Evolutionary conservation across 2,888 invertebrate species (phyloP), one percentile per base, ranked within the genome.

Genomic region (Ommatoiulus sabulosus): DNA sequence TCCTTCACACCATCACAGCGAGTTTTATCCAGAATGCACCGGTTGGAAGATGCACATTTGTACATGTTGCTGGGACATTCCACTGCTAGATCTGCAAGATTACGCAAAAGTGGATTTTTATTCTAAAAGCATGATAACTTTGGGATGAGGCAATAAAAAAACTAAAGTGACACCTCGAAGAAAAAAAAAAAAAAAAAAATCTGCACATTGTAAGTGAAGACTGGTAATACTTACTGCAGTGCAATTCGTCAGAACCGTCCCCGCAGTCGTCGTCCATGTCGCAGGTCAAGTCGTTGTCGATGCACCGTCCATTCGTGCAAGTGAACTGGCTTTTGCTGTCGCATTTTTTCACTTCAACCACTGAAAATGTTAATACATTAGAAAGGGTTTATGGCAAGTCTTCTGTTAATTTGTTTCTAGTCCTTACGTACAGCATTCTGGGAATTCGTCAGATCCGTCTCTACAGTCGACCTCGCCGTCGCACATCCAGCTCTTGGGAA

Each of bases 401-500:
- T 24, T 72, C 20, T 63, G n/a, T 52, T 12, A n/a, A n/a, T n/a
- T n/a, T n/a, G n/a, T n/a, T n/a, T n/a, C 12, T 52, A 17, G 63
- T 35, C 7, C 89, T 20, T 87, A 84, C 84, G 87, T 89, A 87
- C 80, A 15, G 48, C 44, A 87, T 84, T 87, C 48, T 48, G 89
- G 84, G 46, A 52, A 48, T 87, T 94, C 94, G 90, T 94, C 94
- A 87, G 92, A 92, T 7, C 90, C 90, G 90, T 93, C 93, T 0
- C 90, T 44, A 89, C 94, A 94, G 90, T 94, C 93, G 7, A 90
- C 4, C 57, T 90, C 90, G 8, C 91, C 91, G 88, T 94, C 93
- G 90, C 94, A 94, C 57, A 92, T 92, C 90, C 92, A 92, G 10
- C 91, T 91, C 15, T 90, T 86, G 0, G 92, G 91, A 89, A 94